These are phyloP conservation scores for Petrocephalus zakoni DNA, from an alignment of 2,113 vertebrate species.

Conservation along the genomic window DNA sequence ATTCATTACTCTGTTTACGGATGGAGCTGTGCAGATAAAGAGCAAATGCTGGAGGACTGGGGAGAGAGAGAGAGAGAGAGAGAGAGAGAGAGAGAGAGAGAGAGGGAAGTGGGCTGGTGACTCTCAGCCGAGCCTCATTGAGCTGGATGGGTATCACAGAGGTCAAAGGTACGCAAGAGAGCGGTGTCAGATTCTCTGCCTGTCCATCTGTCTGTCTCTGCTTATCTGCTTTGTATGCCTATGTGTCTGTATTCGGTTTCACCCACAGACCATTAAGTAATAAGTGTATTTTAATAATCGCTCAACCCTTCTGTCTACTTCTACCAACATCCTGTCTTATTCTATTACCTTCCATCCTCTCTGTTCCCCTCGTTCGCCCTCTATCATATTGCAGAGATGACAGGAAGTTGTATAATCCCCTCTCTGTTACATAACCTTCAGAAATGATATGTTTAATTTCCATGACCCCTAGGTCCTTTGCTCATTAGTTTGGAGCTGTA, in stretches of 20 bases:
- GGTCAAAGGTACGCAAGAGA: not conserved
- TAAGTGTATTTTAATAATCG: conserved; percentile 25
- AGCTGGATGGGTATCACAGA: not conserved
- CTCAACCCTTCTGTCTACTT: conserved; percentile 24
- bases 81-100: not conserved
- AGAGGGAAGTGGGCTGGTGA: not conserved
- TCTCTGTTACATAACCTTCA: conserved; percentile 47
- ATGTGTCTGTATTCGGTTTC: not conserved
- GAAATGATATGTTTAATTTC: conserved; percentile 50
- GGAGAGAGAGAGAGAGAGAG: not conserved
- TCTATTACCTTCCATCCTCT: conserved; percentile 33
- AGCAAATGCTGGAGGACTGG: not conserved
- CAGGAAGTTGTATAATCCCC: conserved; percentile 23
- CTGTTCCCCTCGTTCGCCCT: not conserved
- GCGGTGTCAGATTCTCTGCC: not conserved
- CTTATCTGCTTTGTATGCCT: not conserved
- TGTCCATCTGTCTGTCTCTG: not conserved
- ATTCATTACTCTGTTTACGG: not conserved
- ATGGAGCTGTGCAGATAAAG: not conserved
- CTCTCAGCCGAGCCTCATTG: not conserved
- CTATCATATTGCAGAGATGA: not conserved
- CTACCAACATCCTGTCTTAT: not conserved
- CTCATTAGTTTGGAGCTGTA: conserved; percentile 47
- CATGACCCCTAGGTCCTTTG: conserved; percentile 45
- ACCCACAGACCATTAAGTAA: not conserved